Evolutionary conservation across 2,797 vertebrate species (phyloP).

Genomic region (Vultur gryphus): DNA sequence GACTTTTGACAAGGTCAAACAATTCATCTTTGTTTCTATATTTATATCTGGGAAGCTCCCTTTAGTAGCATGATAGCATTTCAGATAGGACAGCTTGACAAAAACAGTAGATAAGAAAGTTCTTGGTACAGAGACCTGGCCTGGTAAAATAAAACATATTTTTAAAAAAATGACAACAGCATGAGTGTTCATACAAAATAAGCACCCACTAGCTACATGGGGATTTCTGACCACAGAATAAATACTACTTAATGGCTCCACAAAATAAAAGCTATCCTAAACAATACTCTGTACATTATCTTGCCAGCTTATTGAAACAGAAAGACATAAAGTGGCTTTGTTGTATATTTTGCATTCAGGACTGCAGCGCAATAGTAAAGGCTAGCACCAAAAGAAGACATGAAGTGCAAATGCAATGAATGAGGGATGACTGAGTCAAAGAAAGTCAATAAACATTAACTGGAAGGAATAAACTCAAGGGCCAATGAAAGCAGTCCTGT

Average conservation of each 20-base stretch:
- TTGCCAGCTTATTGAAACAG: background rate
- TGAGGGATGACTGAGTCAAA: background rate
- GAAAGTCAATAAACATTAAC: background rate
- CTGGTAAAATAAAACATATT: background rate
- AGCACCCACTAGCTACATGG: background rate
- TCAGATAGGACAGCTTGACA: background rate
- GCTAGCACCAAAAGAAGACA: background rate
- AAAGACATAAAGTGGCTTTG: background rate
- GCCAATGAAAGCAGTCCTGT: background rate
- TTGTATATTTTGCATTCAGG: background rate
- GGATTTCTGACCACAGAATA: background rate
- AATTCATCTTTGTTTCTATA: conserved; percentile 27
- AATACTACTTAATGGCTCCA: background rate
- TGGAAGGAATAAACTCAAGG: background rate
- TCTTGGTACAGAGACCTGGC: background rate
- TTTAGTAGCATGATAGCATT: background rate
- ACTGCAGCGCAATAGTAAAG: background rate
- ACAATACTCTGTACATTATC: background rate
- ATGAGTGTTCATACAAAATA: background rate
- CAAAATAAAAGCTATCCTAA: background rate
- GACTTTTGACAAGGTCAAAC: conserved; percentile 34
- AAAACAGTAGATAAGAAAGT: background rate
- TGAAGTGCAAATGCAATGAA: background rate
- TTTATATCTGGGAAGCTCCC: conserved; percentile 5
- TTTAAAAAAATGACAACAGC: background rate